Base-by-base conservation (phyloP, 2,888 invertebrate species). In the Phaedon cochleariae region DNA sequence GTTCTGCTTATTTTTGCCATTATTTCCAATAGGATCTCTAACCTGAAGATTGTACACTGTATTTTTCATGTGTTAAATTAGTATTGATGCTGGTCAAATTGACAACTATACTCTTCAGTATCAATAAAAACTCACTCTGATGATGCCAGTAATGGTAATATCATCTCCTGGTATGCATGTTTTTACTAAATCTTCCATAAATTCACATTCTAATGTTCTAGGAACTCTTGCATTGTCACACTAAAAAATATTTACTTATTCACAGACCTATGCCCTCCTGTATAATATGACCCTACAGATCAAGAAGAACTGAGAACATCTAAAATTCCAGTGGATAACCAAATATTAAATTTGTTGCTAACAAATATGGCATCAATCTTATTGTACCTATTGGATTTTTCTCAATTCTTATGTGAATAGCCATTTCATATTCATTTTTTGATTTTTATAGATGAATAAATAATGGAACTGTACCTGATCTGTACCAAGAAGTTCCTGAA, bases 111-210 rank as follows among this genome's bases (percentile, higher is more conserved):
- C n/a, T 46, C 20, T 21, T 15, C n/a, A n/a, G 1, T 9, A 48
- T 7, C 6, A 7, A 26, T 31, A 3, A 17, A 51, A 37, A 65
- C 52, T 60, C 18, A 92, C 91, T 85, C 93, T 95, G 18, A 97
- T 89, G 69, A 96, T 88, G 31, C 97, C 98, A 62, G 92, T 92
- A 9, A 97, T 86, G 12, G 92, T 92, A 0, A 97, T 88, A 73
- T 94, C 91, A 85, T 97, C 96, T 1, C 97, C 97, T 10, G 96
- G 94, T 71, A 91, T 89, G 70, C 95, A 94, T 21, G 88, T 86
- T 71, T 94, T 92, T 1, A 95, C 94, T 49, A 97, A 85, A 83
- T 96, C 95, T 66, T 91, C 89, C 59, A 90, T 89, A 6, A 97
- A 84, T 81, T 96, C 94, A 79, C 96, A 92, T 79, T 97, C 96